A percentile compares a stretch with the other conserved stretches of the same genome.
Conservation (phyloP, 2,888 invertebrate species). For the Marasmarcha lunaedactyla region DNA sequence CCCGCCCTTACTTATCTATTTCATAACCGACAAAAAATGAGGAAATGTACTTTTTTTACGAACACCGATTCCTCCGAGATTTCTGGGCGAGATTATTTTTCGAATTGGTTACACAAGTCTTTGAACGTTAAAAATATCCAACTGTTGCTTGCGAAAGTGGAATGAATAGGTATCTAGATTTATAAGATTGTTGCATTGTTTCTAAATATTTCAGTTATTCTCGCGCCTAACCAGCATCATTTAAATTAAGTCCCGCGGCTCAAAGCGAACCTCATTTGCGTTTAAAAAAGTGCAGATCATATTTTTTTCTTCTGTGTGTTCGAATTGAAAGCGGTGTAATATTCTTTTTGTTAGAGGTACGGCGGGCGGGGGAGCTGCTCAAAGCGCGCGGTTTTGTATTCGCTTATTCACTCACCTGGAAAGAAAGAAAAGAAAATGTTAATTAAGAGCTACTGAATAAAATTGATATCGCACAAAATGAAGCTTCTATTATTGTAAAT, state of each 20-base stretch:
- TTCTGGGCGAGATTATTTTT: no score
- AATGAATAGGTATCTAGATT: no score
- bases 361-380: slow-evolving; percentile 31
- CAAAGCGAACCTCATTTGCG: slow-evolving; percentile 62
- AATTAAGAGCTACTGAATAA: slow-evolving; percentile 66
- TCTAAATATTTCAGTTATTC: background rate
- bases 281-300: slow-evolving; percentile 64
- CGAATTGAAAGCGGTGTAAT: slow-evolving; percentile 62
- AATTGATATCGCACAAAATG: slow-evolving; percentile 59
- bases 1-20: no score
- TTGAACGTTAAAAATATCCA: no score
- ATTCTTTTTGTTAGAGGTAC: slow-evolving; percentile 51
- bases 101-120: no score
- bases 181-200: no score
- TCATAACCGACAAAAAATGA: no score
- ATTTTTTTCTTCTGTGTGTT: slow-evolving; percentile 54
- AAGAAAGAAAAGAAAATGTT: slow-evolving; percentile 68
- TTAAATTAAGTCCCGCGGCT: slow-evolving; percentile 50
- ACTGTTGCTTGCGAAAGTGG: no score
- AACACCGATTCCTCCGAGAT: no score
- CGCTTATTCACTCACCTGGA: slow-evolving; percentile 64
- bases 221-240: slow-evolving; percentile 24
- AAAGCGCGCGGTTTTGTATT: slow-evolving; percentile 56
- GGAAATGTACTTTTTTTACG: no score
- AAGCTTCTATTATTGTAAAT: slow-evolving; percentile 51